Evolutionary conservation across 2,113 vertebrate species (phyloP), one percentile per base, ranked within the genome.

Genomic region (Istiophorus platypterus): DNA sequence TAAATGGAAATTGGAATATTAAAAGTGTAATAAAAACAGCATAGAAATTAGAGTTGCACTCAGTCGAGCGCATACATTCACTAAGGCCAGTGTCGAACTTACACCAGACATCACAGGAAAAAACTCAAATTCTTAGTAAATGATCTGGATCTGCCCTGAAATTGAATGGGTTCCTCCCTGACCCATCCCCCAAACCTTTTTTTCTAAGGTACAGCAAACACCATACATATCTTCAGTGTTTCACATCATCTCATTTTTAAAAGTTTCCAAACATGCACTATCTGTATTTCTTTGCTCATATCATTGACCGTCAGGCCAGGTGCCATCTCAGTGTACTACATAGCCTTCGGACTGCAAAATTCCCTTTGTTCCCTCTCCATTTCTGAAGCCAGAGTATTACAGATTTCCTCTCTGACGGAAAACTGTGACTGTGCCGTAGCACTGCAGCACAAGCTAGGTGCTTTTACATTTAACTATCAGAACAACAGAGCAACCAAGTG

Each of bases 351-450:
- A 81, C 73, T 81, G 70, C 76, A 82, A 91, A 88, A 90, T 86
- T 81, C 82, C 79, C 88, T 92, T 91, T 91, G 87, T 89, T 89
- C 84, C 84, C 9, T 69, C 72, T 85, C 72, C 61, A 84, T 90
- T 81, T n/a, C n/a, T 88, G 91, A 90, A 89, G 80, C 72, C 54
- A 54, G 68, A 82, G 54, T 41, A 72, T 78, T 58, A 58, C 86
- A 80, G 84, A 86, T 64, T 81, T 83, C 80, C 76, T 89, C 74
- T 81, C 82, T 67, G 82, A 79, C 73, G 72, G 71, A 80, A 83
- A 79, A 84, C 76, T 72, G 81, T 59, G 85, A 82, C 72, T 85
- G 71, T 42, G 71, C 72, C 39, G 57, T 31, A 78, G 84, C 67
- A 56, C 73, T 52, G 84, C 85, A 54, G 72, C 31, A 81, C 75